Evolutionary conservation across 2,113 vertebrate genomes (phyloP).

Genomic region (Speoplatyrhinus poulsoni): DNA sequence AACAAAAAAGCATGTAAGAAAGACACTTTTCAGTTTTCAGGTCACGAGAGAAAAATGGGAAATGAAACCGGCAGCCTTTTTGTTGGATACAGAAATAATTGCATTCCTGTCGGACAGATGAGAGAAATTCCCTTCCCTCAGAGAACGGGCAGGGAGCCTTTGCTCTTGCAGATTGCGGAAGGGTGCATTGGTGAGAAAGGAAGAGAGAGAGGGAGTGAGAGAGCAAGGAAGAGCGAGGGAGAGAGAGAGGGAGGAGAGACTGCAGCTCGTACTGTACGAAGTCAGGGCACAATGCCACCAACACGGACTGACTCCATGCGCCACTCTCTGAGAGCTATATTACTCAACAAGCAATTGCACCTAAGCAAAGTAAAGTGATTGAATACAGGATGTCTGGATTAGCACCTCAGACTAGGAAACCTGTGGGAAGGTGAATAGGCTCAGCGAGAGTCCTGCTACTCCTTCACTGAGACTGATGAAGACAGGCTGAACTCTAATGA

Average conservation of each 20-base stretch:
- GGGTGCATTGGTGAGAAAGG: neutral
- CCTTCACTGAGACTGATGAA: neutral
- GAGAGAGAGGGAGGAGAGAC: neutral
- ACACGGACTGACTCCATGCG: too few relatives aligned
- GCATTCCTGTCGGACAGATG: slow-evolving; percentile 18
- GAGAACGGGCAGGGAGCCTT: slow-evolving; percentile 9
- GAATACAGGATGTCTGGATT: too few relatives aligned
- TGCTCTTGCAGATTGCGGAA: slow-evolving; percentile 18
- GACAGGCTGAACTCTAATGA: neutral
- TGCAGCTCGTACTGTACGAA: too few relatives aligned
- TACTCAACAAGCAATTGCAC: too few relatives aligned
- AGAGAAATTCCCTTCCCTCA: slow-evolving; percentile 38
- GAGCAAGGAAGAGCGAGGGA: neutral
- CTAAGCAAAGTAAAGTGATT: too few relatives aligned
- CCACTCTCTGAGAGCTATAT: too few relatives aligned
- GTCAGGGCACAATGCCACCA: too few relatives aligned
- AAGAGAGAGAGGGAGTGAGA: too few relatives aligned
- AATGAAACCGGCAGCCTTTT: slow-evolving; percentile 31
- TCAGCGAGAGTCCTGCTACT: too few relatives aligned
- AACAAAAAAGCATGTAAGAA: neutral
- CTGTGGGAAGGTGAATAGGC: too few relatives aligned
- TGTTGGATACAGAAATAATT: slow-evolving; percentile 46
- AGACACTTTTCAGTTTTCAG: slow-evolving; percentile 29
- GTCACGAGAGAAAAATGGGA: slow-evolving; percentile 33
- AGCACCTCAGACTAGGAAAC: too few relatives aligned